Evolutionary conservation across 2,113 vertebrate species (phyloP).

Genomic region (human (Homo sapiens)): GRCh38 chr18:48526501-48527000

Average conservation of each 20-base stretch:
- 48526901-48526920: accelerated
- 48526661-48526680: neutral
- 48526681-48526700: neutral
- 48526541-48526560: neutral
- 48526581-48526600: neutral
- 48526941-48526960: neutral
- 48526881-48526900: neutral
- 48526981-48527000: neutral
- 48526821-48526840: neutral
- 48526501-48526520: neutral
- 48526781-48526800: neutral
- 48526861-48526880: accelerated
- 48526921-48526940: neutral
- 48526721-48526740: neutral
- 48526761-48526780: neutral
- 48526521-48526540: neutral
- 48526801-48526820: neutral
- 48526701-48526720: neutral
- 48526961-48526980: neutral
- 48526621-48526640: neutral
- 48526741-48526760: neutral
- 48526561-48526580: constrained; percentile 15
- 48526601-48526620: constrained; percentile 16
- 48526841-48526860: neutral
- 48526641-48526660: neutral